Evolutionary conservation across 1,140 invertebrate species (phyloP).

Genomic region (Diorhabda sublineata): DNA sequence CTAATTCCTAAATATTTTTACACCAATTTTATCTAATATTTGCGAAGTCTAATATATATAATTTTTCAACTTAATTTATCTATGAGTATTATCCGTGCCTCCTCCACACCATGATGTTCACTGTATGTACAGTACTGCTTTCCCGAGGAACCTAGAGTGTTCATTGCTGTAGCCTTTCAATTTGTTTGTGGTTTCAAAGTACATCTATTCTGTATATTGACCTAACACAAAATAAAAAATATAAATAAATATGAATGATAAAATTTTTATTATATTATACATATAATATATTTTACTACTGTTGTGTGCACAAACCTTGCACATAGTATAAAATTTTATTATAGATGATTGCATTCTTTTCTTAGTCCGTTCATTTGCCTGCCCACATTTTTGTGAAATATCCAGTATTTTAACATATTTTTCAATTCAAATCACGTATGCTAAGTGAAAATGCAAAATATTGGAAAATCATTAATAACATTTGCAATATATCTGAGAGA

Average conservation of each 20-base stretch:
- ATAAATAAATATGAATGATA: conserved; percentile 37
- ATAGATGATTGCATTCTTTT: conserved; percentile 4
- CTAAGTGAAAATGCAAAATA: no score
- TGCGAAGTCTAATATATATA: no score
- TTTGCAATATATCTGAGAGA: no score
- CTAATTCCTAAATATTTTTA: no score
- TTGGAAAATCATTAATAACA: no score
- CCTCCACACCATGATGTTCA: conserved; percentile 33
- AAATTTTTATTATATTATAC: conserved; percentile 42
- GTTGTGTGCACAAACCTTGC: conserved; percentile 49
- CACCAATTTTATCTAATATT: no score
- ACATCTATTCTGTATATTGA: conserved; percentile 45
- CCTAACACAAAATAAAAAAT: conserved; percentile 41
- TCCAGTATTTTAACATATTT: no score
- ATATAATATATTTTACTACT: conserved; percentile 48
- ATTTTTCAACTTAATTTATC: no score
- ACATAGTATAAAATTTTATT: conserved; percentile 46
- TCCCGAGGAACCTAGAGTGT: conserved; percentile 46
- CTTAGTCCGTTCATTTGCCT: neutral
- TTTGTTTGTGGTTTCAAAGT: conserved; percentile 45
- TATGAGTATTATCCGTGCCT: conserved; percentile 2
- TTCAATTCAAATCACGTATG: no score
- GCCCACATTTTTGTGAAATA: neutral
- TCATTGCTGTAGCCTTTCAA: conserved; percentile 47
- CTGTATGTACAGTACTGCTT: conserved; percentile 44